Base-by-base conservation (phyloP, 2,888 invertebrate species). In the Congeria kusceri region DNA sequence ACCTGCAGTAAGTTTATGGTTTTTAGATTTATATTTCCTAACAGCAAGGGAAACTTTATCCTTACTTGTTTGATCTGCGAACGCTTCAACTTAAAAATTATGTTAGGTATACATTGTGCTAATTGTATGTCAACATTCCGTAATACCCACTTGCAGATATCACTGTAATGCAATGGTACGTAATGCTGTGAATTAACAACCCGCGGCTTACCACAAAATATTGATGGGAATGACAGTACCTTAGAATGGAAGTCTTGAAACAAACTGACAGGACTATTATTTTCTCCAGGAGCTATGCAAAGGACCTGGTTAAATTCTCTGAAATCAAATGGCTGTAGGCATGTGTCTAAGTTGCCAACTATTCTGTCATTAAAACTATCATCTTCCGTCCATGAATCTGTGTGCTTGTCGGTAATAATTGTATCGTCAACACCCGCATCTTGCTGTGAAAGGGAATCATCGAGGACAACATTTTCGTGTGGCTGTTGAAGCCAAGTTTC, bases 81-180 rank as follows among this genome's bases (percentile, higher is more conserved):
- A 20, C 76, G 69, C 57, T 79, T 79, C 59, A 79, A 20, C 53
- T 82, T 79, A 57, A 72, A 77, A 25, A 83, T 78, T 3, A 80
- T 53, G 27, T 77, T 80, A 25, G 76, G 67, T 29, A 80, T 15
- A 61, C 57, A 57, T n/a, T 15, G 15, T 23, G 76, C 79, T 28
- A 65, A 64, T 28, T 72, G 25, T n/a, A 72, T 72, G 49, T 80
- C 76, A 29, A 77, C 49, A 77, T 77, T 65, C n/a, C 77, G 39
- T 3, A 80, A 44, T 32, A 73, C 80, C 80, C 80, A 77, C 27
- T 80, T 77, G 49, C 66, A 68, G 53, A 77, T 80, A 32, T 59
- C 23, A 63, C 69, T 76, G 44, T 80, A 76, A 65, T 72, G 71
- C 4, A 76, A 9, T 7, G 76, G 74, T 20, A 77, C 68, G n/a